Percentiles rank a stretch among this genome's conserved stretches.
Conservation (phyloP, 1,140 invertebrate species). For the Spodoptera litura region DNA sequence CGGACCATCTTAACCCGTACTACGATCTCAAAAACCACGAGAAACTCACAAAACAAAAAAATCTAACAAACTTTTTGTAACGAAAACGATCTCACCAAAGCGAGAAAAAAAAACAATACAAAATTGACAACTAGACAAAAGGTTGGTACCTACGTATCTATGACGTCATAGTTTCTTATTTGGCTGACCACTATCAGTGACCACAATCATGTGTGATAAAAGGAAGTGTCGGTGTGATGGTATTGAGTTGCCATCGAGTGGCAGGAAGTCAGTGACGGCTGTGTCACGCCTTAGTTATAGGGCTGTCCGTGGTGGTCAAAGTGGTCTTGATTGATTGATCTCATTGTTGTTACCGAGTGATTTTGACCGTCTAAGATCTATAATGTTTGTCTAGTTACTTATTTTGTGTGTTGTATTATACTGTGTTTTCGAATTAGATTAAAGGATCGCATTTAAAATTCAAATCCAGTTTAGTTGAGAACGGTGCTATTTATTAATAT, state of each 20-base stretch:
- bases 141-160: not conserved
- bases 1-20: too few relatives aligned
- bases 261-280: slow-evolving; percentile 30
- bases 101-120: not conserved
- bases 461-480: too few relatives aligned
- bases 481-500: too few relatives aligned
- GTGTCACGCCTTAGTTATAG: slow-evolving; percentile 14
- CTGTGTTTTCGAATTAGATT: not conserved
- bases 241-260: not conserved
- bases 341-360: not conserved
- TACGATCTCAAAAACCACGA: too few relatives aligned
- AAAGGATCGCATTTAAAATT: too few relatives aligned
- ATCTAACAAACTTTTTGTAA: not conserved
- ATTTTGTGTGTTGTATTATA: not conserved
- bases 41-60: not conserved
- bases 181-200: not conserved
- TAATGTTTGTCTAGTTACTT: not conserved
- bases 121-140: not conserved
- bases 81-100: not conserved
- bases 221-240: slow-evolving; percentile 10
- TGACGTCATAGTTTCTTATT: slow-evolving; percentile 23
- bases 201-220: slow-evolving; percentile 12
- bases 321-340: not conserved
- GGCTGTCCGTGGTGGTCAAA: not conserved
- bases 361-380: not conserved